Conservation (phyloP, 2,888 invertebrate genomes). For the Ennomos erosarius region DNA sequence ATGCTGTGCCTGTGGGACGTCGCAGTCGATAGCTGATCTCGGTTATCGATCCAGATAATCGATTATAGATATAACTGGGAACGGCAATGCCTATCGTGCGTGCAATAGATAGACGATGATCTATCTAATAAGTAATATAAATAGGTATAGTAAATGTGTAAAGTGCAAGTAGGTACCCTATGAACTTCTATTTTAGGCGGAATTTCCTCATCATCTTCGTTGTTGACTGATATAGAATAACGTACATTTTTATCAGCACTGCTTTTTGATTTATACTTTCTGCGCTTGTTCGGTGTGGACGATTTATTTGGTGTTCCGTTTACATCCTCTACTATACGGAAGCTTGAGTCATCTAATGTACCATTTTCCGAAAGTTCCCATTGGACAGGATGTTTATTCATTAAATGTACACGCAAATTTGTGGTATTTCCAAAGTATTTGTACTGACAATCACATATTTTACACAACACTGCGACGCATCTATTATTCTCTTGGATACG, state of each 20-base stretch:
- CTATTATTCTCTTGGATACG: constrained; percentile 67
- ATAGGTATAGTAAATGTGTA: no score
- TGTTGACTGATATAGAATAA: constrained; percentile 71
- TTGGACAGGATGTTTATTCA: constrained; percentile 77
- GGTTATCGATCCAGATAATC: constrained; percentile 25
- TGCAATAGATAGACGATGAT: no score
- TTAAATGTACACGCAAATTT: constrained; percentile 72
- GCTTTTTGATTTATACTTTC: constrained; percentile 58
- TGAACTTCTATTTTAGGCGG: constrained; percentile 74
- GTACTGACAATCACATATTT: constrained; percentile 77
- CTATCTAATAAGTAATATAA: no score
- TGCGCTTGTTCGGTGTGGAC: constrained; percentile 54
- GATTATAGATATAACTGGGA: constrained; percentile 22
- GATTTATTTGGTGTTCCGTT: constrained; percentile 22
- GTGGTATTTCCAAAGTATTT: constrained; percentile 81
- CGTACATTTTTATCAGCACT: constrained; percentile 72
- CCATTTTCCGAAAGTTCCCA: constrained; percentile 76
- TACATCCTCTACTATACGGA: constrained; percentile 54
- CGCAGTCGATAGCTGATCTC: constrained; percentile 19
- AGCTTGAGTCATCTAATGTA: constrained; percentile 61
- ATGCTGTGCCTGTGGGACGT: no score
- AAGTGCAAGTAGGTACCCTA: constrained; percentile 60
- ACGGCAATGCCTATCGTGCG: no score
- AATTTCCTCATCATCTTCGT: constrained; percentile 54
- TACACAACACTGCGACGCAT: constrained; percentile 75